Evolutionary conservation across 2,113 vertebrate genomes (phyloP).

Genomic region (Gymnobelideus leadbeateri): DNA sequence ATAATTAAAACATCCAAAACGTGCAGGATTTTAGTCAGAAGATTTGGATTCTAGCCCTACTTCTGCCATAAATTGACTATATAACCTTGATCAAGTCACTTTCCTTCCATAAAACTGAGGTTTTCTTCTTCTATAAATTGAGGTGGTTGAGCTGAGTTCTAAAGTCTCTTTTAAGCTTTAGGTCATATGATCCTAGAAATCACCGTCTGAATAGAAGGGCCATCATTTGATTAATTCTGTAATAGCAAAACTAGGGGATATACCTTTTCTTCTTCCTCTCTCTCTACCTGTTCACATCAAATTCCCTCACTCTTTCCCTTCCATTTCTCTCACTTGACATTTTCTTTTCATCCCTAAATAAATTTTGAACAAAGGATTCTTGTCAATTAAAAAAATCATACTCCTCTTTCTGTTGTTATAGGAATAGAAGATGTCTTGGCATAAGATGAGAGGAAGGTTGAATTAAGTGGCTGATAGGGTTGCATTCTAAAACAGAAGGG

Average conservation of each 20-base stretch:
- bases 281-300: neutral
- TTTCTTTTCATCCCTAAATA: constrained; percentile 44
- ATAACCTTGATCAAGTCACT: neutral
- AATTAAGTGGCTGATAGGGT: constrained; percentile 62
- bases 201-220: neutral
- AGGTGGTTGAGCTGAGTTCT: neutral
- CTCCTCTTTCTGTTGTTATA: constrained; percentile 51
- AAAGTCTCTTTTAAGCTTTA: constrained; percentile 6
- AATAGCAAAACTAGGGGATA: constrained; percentile 9
- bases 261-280: constrained; percentile 46
- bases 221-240: constrained; percentile 19
- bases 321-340: constrained; percentile 31
- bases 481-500: constrained; percentile 45
- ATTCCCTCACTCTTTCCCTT: neutral
- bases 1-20: neutral
- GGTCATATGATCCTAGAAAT: constrained; percentile 25
- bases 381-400: constrained; percentile 27
- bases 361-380: constrained; percentile 14
- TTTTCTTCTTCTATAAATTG: neutral
- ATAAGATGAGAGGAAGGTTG: constrained; percentile 54
- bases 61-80: neutral
- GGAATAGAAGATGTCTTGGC: constrained; percentile 51
- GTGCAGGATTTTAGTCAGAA: neutral
- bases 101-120: neutral
- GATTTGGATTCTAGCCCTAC: neutral